Conservation (phyloP, 2,113 vertebrate genomes). For the rat (Rattus norvegicus) region DNA sequence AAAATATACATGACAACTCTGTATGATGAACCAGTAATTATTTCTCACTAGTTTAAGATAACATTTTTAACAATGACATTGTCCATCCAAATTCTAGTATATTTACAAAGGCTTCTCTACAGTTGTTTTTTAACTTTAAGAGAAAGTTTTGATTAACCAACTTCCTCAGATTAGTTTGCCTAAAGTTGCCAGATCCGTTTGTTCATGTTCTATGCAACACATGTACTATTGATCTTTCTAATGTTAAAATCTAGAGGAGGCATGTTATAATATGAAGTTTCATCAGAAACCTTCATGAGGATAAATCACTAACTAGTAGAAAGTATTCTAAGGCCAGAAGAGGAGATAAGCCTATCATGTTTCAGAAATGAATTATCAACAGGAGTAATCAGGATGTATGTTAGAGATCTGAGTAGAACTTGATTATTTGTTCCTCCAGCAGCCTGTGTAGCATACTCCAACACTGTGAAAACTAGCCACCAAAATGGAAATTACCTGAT, state of each 20-base stretch:
- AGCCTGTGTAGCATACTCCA: background rate
- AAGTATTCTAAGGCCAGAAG: background rate
- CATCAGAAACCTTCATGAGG: background rate
- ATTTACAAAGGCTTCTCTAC: background rate
- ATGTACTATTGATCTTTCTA: background rate
- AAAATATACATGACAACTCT: background rate
- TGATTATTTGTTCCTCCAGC: background rate
- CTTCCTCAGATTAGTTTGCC: background rate
- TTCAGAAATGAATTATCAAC: background rate
- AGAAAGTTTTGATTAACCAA: background rate
- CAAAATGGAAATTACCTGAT: background rate
- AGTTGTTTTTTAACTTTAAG: background rate
- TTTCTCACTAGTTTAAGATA: background rate
- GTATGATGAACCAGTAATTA: background rate
- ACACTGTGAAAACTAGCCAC: background rate
- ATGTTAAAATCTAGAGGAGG: background rate
- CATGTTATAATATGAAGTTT: background rate
- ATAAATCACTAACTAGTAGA: background rate
- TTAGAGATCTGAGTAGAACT: background rate
- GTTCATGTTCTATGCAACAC: background rate
- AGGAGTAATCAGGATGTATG: background rate
- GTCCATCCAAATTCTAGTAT: background rate
- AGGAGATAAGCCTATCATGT: background rate
- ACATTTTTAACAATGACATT: background rate
- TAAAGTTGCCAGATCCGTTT: background rate